phyloP scores from a whole-genome alignment of 2,888 invertebrate genomes.

The Mesorhabditis belari region DNA sequence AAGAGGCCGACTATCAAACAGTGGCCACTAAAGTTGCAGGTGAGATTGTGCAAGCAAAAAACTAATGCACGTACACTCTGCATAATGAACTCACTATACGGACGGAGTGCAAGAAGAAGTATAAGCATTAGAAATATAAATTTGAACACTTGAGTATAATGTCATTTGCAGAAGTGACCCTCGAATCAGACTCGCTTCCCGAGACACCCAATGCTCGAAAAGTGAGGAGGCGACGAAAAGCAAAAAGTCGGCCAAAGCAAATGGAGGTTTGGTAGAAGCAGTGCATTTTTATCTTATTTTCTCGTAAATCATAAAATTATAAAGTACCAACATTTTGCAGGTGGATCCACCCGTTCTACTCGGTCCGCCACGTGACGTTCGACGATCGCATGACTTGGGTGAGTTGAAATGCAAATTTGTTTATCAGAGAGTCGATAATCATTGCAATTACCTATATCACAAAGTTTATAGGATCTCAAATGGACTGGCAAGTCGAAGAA shows the following conservation, averaged over 20 bases:
- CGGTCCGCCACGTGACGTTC: background rate
- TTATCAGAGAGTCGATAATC: too few relatives aligned
- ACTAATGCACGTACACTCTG: background rate
- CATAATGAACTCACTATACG: too few relatives aligned
- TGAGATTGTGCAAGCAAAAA: background rate
- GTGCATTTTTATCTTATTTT: background rate
- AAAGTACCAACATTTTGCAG: background rate
- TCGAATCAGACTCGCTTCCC: slow-evolving; percentile 35
- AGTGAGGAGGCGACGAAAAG: slow-evolving; percentile 13
- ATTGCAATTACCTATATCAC: too few relatives aligned
- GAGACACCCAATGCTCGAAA: slow-evolving; percentile 13
- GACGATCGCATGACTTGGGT: background rate
- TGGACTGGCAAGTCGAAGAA: slow-evolving; percentile 1
- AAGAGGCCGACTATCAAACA: background rate
- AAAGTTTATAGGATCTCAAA: slow-evolving; percentile 5
- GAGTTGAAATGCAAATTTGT: background rate
- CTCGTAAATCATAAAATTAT: background rate
- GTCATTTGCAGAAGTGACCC: slow-evolving; percentile 21
- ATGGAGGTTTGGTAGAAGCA: slow-evolving; percentile 6
- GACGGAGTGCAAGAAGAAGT: too few relatives aligned
- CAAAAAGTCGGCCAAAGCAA: slow-evolving; percentile 1
- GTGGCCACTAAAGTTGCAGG: background rate
- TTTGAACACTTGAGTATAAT: too few relatives aligned
- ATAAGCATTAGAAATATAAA: too few relatives aligned
- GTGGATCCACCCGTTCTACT: background rate